Evolutionary conservation across 2,888 invertebrate genomes (phyloP).

Genomic region (Acanthococcus lagerstroemiae): DNA sequence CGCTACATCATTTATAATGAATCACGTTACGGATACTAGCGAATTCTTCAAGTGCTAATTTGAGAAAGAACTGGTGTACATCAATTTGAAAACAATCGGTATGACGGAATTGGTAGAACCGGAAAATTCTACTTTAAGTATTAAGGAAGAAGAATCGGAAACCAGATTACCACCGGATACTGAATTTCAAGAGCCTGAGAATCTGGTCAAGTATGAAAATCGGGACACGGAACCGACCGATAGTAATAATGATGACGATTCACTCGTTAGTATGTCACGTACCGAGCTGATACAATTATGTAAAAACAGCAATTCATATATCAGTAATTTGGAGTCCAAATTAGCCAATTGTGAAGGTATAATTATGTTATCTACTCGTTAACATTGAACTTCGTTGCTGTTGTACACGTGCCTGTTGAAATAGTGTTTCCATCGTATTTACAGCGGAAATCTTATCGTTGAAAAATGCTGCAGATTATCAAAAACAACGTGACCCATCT

Average conservation of each 20-base stretch:
- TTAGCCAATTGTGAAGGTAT: constrained; percentile 16
- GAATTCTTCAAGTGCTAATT: too few species aligned
- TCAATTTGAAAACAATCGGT: too few species aligned
- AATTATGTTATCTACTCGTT: too few species aligned
- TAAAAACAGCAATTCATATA: constrained; percentile 8
- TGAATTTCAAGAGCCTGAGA: background rate
- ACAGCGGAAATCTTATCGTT: constrained; percentile 14
- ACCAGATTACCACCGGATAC: too few species aligned
- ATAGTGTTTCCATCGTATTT: background rate
- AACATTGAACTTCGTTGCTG: background rate
- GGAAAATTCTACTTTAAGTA: too few species aligned
- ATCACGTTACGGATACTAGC: too few species aligned
- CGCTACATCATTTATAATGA: too few species aligned
- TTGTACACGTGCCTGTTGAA: background rate
- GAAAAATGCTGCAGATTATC: constrained; percentile 10
- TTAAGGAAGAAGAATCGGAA: too few species aligned
- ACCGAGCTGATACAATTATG: constrained; percentile 8
- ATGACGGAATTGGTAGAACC: too few species aligned
- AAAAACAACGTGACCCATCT: constrained; percentile 31
- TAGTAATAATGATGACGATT: background rate
- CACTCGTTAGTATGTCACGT: constrained; percentile 1
- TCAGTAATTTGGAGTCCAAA: constrained; percentile 9
- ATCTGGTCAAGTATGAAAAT: background rate
- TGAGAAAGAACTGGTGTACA: too few species aligned
- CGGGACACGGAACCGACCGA: background rate